Percentiles rank a stretch among this genome's conserved stretches.
Conservation (phyloP, 1,140 invertebrate genomes). For the Chrysopa pallens region DNA sequence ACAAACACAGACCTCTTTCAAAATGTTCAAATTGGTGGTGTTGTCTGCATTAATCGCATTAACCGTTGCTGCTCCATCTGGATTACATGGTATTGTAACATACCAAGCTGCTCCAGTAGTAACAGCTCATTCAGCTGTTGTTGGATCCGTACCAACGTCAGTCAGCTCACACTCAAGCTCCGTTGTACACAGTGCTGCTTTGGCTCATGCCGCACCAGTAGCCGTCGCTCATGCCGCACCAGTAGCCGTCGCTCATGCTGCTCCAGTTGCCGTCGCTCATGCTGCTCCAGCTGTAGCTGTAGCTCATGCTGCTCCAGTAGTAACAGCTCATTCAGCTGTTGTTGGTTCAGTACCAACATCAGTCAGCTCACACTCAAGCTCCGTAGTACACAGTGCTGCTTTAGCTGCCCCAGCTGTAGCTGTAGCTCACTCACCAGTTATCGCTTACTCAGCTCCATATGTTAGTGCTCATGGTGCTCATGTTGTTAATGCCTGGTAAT, state of each 20-base stretch:
- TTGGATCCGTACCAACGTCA: constrained; percentile 28
- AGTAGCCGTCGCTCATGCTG: constrained; percentile 11
- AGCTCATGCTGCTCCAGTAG: constrained; percentile 4
- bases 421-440: no score
- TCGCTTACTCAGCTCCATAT: no score
- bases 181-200: constrained; percentile 12
- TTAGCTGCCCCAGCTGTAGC: no score
- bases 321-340: background rate
- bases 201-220: constrained; percentile 11
- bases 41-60: constrained; percentile 34
- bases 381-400: no score
- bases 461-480: no score
- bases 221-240: constrained; percentile 10
- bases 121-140: constrained; percentile 15
- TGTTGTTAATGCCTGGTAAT: no score
- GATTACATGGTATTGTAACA: constrained; percentile 4
- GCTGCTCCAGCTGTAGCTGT: background rate
- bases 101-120: constrained; percentile 7
- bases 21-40: constrained; percentile 33
- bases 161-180: constrained; percentile 24
- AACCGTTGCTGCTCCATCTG: constrained; percentile 29
- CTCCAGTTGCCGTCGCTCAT: constrained; percentile 1
- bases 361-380: no score
- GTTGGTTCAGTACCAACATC: background rate
- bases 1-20: constrained; percentile 21